These are phyloP conservation scores for Griposia aprilina DNA, from an alignment of 2,888 invertebrate species.

Conservation along the genomic window DNA sequence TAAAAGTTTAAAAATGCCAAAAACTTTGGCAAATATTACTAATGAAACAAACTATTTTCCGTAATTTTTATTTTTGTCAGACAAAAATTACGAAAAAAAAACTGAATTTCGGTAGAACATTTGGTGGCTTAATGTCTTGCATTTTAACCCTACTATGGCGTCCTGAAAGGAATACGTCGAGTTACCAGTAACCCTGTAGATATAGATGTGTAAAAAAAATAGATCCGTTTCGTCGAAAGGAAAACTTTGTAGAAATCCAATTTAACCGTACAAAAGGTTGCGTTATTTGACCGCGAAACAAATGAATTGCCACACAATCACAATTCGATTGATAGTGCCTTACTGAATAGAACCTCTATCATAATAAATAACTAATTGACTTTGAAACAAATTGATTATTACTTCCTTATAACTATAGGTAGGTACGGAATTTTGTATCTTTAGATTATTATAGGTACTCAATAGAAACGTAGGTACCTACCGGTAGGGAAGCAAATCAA, in stretches of 20 bases:
- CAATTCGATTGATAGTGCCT: constrained; percentile 42
- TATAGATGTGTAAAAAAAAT: background rate
- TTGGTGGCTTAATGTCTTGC: too few species aligned
- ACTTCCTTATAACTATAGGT: constrained; percentile 41
- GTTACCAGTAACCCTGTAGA: too few species aligned
- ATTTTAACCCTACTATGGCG: too few species aligned
- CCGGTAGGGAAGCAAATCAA: background rate
- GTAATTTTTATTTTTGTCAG: too few species aligned
- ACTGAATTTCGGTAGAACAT: too few species aligned
- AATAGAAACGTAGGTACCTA: background rate
- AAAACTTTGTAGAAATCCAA: constrained; percentile 55
- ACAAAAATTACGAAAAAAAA: too few species aligned
- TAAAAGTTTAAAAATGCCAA: too few species aligned
- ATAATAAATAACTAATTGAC: constrained; percentile 38
- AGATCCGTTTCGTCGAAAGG: constrained; percentile 1
- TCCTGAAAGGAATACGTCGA: too few species aligned
- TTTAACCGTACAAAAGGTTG: constrained; percentile 64
- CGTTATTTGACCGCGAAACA: constrained; percentile 69
- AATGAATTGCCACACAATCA: constrained; percentile 67
- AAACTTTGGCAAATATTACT: too few species aligned
- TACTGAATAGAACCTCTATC: constrained; percentile 38
- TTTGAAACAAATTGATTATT: constrained; percentile 40
- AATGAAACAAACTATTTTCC: too few species aligned
- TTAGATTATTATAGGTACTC: background rate
- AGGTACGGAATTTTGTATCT: background rate